Conservation (phyloP, 2,888 invertebrate species). For the Stratiomys singularior region DNA sequence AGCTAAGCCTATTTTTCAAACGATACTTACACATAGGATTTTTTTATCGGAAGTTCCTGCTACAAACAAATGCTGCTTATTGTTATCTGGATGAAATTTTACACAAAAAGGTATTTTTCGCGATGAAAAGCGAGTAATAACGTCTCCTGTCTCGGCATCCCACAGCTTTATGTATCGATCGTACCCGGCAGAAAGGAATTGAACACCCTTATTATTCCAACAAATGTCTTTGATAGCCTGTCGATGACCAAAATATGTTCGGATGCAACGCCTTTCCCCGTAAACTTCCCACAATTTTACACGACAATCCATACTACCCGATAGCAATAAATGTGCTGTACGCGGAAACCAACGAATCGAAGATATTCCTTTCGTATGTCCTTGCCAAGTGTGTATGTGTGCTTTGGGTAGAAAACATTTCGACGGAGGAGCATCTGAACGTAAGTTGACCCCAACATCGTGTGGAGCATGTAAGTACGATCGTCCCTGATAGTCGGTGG, state of each 20-base stretch:
- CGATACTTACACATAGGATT: conserved; percentile 90
- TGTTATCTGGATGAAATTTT: conserved; percentile 97
- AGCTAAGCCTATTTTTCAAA: no score
- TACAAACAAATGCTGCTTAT: conserved; percentile 97
- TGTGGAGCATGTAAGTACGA: conserved; percentile 94
- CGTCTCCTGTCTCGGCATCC: conserved; percentile 97
- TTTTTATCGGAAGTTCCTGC: conserved; percentile 99
- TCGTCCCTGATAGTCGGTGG: conserved; percentile 95
- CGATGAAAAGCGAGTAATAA: conserved; percentile 88
- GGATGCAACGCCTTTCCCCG: conserved; percentile 88
- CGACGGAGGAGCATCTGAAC: conserved; percentile 88
- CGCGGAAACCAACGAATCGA: conserved; percentile 94
- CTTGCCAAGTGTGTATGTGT: conserved; percentile 95
- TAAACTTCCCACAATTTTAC: conserved; percentile 99
- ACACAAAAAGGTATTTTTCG: conserved; percentile 98
- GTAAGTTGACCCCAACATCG: conserved; percentile 89
- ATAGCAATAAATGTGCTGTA: conserved; percentile 93
- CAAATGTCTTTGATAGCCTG: conserved; percentile 96
- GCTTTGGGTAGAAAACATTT: conserved; percentile 97
- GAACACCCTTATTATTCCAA: conserved; percentile 93
- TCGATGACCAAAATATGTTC: conserved; percentile 95
- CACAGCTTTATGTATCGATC: conserved; percentile 98
- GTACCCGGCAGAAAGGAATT: conserved; percentile 96
- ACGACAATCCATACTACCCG: conserved; percentile 96
- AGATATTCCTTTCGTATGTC: conserved; percentile 96